Evolutionary conservation across 2,888 invertebrate species (phyloP).

Genomic region (Tetragonisca angustula): DNA sequence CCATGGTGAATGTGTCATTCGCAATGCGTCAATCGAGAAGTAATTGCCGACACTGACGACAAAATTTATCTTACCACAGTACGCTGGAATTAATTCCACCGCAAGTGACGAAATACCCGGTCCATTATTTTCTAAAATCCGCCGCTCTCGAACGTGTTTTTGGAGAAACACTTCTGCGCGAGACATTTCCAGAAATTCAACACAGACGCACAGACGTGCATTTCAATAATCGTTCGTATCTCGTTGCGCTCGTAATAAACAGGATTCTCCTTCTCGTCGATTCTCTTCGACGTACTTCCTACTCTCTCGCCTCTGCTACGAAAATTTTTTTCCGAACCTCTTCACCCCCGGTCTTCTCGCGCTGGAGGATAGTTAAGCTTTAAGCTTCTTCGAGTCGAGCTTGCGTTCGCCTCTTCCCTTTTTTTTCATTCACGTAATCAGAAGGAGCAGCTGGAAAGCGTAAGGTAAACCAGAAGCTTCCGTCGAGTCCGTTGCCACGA

Average conservation of each 20-base stretch:
- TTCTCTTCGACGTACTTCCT: background rate
- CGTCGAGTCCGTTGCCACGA: background rate
- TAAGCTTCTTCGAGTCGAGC: conserved; percentile 12
- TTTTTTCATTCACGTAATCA: conserved; percentile 13
- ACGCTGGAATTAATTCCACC: too few relatives aligned
- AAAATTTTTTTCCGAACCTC: background rate
- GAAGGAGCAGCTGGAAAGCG: background rate
- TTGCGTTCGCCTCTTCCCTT: conserved; percentile 17
- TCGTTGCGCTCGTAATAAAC: too few relatives aligned
- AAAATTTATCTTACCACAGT: too few relatives aligned
- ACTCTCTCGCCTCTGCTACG: background rate
- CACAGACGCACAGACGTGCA: background rate
- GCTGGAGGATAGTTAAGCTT: conserved; percentile 31
- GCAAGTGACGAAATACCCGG: too few relatives aligned
- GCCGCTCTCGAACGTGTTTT: too few relatives aligned
- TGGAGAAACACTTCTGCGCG: too few relatives aligned
- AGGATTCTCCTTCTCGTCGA: too few relatives aligned
- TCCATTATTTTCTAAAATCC: too few relatives aligned
- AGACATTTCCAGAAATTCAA: too few relatives aligned
- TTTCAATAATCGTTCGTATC: conserved; percentile 60
- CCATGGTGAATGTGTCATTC: too few relatives aligned
- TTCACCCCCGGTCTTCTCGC: conserved; percentile 3
- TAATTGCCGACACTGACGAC: too few relatives aligned
- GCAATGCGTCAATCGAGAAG: too few relatives aligned
- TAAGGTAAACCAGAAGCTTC: conserved; percentile 9